Evolutionary conservation across 2,888 invertebrate genomes (phyloP).

Genomic region (Troglohyphantes excavatus): DNA sequence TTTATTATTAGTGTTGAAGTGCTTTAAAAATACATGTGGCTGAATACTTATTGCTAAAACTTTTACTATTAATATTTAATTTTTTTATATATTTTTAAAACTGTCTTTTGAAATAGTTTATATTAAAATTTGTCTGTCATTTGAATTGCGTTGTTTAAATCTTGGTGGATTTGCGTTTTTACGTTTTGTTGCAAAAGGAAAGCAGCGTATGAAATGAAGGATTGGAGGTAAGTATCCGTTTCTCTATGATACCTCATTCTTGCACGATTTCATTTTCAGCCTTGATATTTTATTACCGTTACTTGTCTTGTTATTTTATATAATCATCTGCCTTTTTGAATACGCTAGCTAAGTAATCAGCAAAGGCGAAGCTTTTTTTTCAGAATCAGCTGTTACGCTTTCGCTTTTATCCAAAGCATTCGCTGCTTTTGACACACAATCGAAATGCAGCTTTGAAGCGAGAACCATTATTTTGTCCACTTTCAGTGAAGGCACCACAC

Average conservation of each 20-base stretch:
- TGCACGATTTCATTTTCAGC: slow-evolving; percentile 50
- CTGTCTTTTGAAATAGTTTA: slow-evolving; percentile 6
- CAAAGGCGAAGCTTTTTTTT: neutral
- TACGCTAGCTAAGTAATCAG: too few species aligned
- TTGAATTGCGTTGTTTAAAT: slow-evolving; percentile 64
- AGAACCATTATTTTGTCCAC: too few species aligned
- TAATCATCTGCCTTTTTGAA: too few species aligned
- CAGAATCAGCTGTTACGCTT: neutral
- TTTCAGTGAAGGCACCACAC: too few species aligned
- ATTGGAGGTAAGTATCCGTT: slow-evolving; percentile 64
- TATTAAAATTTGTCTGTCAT: slow-evolving; percentile 33
- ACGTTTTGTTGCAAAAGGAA: slow-evolving; percentile 70
- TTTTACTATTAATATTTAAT: neutral
- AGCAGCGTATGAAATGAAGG: slow-evolving; percentile 71
- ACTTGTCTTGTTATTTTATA: neutral
- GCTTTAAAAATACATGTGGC: neutral
- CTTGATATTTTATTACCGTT: neutral
- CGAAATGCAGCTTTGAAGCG: too few species aligned
- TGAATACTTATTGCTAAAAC: neutral
- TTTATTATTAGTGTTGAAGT: neutral
- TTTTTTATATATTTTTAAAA: neutral
- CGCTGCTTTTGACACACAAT: neutral
- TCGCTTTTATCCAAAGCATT: neutral
- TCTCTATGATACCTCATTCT: slow-evolving; percentile 36
- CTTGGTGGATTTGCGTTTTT: slow-evolving; percentile 74